Conservation (phyloP, 1,140 invertebrate species). For the Drosophila nebulosa region DNA sequence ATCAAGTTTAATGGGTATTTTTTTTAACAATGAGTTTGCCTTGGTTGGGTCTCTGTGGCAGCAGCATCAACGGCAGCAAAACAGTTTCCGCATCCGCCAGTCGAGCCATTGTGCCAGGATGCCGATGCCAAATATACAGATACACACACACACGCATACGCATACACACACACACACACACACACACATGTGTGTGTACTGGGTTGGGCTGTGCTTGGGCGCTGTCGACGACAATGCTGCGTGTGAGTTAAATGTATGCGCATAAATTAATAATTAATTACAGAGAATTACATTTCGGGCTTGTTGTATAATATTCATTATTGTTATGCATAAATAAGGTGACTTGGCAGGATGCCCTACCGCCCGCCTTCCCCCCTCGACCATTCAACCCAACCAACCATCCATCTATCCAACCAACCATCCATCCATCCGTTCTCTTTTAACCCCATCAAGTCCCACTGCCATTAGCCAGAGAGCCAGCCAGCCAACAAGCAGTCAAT, state of each 20-base stretch:
- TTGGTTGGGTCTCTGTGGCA: conserved; percentile 36
- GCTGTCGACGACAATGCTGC: conserved; percentile 78
- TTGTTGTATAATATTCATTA: conserved; percentile 81
- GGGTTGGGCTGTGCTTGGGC: conserved; percentile 19
- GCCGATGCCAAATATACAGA: conserved; percentile 64
- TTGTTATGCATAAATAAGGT: conserved; percentile 81
- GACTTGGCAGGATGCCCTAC: conserved; percentile 43
- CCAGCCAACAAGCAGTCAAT: conserved; percentile 33
- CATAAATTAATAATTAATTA: conserved; percentile 81
- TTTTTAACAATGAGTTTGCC: conserved; percentile 47
- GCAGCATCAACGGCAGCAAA: conserved; percentile 75
- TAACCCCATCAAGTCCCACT: not conserved
- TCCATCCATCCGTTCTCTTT: too few relatives aligned
- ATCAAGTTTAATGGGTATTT: conserved; percentile 23
- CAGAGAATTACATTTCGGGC: conserved; percentile 81
- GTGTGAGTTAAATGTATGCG: conserved; percentile 81
- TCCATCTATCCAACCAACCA: too few relatives aligned
- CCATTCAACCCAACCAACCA: not conserved
- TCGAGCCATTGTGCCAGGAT: conserved; percentile 71
- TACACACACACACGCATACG: conserved; percentile 9
- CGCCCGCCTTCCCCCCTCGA: not conserved
- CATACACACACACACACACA: conserved; percentile 8
- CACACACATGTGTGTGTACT: conserved; percentile 29
- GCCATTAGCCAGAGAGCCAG: not conserved
- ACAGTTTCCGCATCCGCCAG: conserved; percentile 77